phyloP scores from a whole-genome alignment of 2,888 invertebrate species.

The Ashinkailepas kermadecensis region DNA sequence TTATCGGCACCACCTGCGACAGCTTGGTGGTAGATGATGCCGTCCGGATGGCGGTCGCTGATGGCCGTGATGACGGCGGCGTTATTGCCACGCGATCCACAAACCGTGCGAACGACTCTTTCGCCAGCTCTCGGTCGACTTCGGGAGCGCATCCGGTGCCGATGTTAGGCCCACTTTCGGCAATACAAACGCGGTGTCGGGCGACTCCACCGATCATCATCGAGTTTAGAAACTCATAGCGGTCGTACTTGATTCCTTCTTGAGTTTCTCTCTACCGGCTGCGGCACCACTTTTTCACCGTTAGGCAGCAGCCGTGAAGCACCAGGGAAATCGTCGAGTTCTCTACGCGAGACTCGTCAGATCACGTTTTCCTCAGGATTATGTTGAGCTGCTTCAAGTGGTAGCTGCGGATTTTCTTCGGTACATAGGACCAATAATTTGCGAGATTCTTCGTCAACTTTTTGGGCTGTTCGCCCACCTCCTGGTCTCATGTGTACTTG shows the following conservation, averaged over 20 bases:
- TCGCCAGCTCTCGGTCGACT: background rate
- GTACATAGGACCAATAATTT: background rate
- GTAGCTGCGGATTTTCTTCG: background rate
- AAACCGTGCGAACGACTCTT: background rate
- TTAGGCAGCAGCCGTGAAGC: background rate
- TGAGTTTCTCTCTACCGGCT: background rate
- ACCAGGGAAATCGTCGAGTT: background rate
- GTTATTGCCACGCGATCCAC: background rate
- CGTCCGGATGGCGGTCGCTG: background rate
- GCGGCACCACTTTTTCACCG: background rate
- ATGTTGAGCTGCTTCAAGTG: background rate
- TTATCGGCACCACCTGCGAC: background rate
- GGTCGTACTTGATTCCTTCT: background rate
- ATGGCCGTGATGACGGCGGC: background rate
- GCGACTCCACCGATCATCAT: background rate
- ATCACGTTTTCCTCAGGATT: background rate
- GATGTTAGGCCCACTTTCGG: background rate
- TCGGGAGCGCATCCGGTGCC: background rate
- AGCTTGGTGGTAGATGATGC: background rate
- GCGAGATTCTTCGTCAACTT: background rate
- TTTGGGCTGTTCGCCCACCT: background rate
- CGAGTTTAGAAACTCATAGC: background rate
- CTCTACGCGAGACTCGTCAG: background rate
- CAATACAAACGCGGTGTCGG: background rate
- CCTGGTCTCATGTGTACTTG: background rate